These are phyloP conservation scores for Tethea ocularis DNA, from an alignment of 2,888 invertebrate species.

Conservation along the genomic window DNA sequence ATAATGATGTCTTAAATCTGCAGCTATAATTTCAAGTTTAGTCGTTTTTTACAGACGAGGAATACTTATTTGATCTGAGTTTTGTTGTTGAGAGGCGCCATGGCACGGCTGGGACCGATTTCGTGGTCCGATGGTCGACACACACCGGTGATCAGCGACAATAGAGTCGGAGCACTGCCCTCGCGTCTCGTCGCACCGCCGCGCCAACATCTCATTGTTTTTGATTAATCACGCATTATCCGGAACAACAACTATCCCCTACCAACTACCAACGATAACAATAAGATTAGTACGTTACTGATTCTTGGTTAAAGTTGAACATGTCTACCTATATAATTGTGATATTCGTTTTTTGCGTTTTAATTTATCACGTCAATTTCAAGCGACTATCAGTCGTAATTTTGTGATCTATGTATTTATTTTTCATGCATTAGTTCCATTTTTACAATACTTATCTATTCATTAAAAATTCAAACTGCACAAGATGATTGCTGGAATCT, in stretches of 20 bases:
- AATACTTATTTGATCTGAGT: constrained; percentile 17
- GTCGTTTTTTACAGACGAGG: constrained; percentile 11
- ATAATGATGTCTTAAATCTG: too few relatives aligned
- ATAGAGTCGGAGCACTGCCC: constrained; percentile 70
- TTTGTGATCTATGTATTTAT: too few relatives aligned
- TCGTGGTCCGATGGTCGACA: constrained; percentile 75
- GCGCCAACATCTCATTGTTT: constrained; percentile 62
- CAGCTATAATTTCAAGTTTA: background rate
- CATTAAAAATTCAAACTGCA: too few relatives aligned
- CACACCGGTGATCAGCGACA: constrained; percentile 76
- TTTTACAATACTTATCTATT: too few relatives aligned
- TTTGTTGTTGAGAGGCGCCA: constrained; percentile 27
- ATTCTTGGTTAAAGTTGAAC: background rate
- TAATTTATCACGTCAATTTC: too few relatives aligned
- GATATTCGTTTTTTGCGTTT: too few relatives aligned
- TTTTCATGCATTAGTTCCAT: too few relatives aligned
- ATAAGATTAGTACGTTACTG: background rate
- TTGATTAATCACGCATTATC: constrained; percentile 60
- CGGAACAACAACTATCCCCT: background rate
- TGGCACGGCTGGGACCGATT: constrained; percentile 69
- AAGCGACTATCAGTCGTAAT: too few relatives aligned
- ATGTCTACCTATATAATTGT: too few relatives aligned
- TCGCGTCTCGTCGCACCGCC: constrained; percentile 51
- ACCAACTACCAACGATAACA: background rate
- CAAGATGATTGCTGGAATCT: too few relatives aligned